phyloP scores from a whole-genome alignment of 2,797 vertebrate species.

The Thaleichthys pacificus region DNA sequence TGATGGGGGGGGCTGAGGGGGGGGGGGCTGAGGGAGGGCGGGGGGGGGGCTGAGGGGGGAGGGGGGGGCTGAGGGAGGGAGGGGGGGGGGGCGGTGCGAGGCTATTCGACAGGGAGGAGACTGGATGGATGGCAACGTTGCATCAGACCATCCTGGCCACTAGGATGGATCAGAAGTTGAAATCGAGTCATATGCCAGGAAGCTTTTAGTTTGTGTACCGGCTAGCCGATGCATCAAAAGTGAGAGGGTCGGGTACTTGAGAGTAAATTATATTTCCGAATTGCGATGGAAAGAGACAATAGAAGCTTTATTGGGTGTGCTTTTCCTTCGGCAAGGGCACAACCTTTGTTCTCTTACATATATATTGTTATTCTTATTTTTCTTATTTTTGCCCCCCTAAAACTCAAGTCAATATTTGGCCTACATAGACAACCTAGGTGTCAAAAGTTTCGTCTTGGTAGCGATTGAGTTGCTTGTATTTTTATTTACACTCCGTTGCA shows the following conservation, averaged over 20 bases:
- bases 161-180: background rate
- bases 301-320: background rate
- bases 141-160: background rate
- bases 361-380: too few relatives aligned
- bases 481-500: too few relatives aligned
- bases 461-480: too few relatives aligned
- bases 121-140: slow-evolving; percentile 25
- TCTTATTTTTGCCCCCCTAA: too few relatives aligned
- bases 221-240: background rate
- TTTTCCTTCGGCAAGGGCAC: too few relatives aligned
- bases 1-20: too few relatives aligned
- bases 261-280: background rate
- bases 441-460: too few relatives aligned
- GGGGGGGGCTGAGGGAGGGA: background rate
- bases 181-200: background rate
- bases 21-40: slow-evolving; percentile 26
- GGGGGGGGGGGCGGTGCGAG: slow-evolving; percentile 14
- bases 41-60: background rate
- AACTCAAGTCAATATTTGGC: too few relatives aligned
- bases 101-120: slow-evolving; percentile 26
- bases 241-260: background rate
- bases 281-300: background rate
- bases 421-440: too few relatives aligned
- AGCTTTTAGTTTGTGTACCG: background rate
- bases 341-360: too few relatives aligned